Percentiles rank a stretch among this genome's conserved stretches.
These are phyloP conservation scores for Microctenopoma steveboyesi DNA, from an alignment of 2,797 vertebrate genomes.

Conservation along the genomic window DNA sequence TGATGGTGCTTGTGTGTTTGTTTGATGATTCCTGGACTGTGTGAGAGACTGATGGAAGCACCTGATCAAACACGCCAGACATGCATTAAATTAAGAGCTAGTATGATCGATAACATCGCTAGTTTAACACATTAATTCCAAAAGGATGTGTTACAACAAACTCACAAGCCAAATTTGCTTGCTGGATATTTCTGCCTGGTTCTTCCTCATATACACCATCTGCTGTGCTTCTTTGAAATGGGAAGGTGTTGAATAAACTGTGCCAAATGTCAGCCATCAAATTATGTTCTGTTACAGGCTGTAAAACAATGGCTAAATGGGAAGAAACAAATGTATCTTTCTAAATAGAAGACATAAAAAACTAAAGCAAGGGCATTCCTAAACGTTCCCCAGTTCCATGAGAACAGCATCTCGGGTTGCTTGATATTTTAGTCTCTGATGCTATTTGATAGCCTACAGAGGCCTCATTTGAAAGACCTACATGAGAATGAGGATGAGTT, in stretches of 20 bases:
- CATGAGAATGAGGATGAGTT: conserved; percentile 14
- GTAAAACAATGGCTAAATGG: conserved; percentile 33
- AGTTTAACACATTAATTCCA: conserved; percentile 44
- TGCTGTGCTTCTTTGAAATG: conserved; percentile 33
- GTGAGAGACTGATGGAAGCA: conserved; percentile 40
- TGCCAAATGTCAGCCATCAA: conserved; percentile 66
- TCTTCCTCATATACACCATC: conserved; percentile 27
- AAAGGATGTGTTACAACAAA: conserved; percentile 46
- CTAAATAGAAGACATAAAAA: conserved; percentile 17
- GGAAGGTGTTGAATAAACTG: conserved; percentile 48
- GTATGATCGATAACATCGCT: conserved; percentile 15
- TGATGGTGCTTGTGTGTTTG: conserved; percentile 54
- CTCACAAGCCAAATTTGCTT: conserved; percentile 6
- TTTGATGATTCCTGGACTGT: conserved; percentile 40
- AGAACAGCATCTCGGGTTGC: conserved; percentile 1
- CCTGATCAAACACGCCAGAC: conserved; percentile 49
- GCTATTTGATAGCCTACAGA: conserved; percentile 26
- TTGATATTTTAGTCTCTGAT: conserved; percentile 42
- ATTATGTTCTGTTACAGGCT: conserved; percentile 39
- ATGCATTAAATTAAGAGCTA: conserved; percentile 63
- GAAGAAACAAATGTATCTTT: conserved; percentile 27
- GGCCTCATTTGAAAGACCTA: conserved; percentile 19
- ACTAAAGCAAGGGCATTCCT: conserved; percentile 1
- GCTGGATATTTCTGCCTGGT: conserved; percentile 11
- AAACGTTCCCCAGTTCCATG: conserved; percentile 9